These are phyloP conservation scores for Glossosoma conforme DNA, from an alignment of 1,140 invertebrate genomes.

Conservation along the genomic window DNA sequence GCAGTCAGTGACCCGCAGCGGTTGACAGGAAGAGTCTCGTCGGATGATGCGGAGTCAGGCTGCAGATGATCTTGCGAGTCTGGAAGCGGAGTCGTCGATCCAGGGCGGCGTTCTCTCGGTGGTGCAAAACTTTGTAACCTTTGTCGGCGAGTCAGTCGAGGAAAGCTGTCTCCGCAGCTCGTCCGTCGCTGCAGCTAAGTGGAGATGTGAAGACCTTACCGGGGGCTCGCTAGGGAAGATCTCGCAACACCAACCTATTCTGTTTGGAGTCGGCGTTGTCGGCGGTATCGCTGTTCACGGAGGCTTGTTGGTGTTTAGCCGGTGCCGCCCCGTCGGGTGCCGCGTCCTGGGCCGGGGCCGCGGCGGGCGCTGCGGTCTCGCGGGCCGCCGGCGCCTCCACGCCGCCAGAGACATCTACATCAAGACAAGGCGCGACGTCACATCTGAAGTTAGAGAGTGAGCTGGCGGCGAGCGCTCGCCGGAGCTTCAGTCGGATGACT, in stretches of 20 bases:
- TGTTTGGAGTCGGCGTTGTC: slow-evolving; percentile 17
- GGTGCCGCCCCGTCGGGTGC: neutral
- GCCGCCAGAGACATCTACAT: slow-evolving; percentile 31
- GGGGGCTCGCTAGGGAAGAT: slow-evolving; percentile 40
- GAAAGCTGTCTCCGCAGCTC: too few relatives aligned
- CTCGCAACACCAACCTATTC: slow-evolving; percentile 24
- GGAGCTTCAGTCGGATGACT: neutral
- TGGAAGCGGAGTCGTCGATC: neutral
- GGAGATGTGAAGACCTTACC: slow-evolving; percentile 36
- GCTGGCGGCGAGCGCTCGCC: neutral
- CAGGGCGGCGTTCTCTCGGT: slow-evolving; percentile 6
- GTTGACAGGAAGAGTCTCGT: too few relatives aligned
- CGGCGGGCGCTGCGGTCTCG: slow-evolving; percentile 9
- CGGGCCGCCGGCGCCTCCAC: slow-evolving; percentile 21
- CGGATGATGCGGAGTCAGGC: too few relatives aligned
- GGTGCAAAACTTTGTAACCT: slow-evolving; percentile 31
- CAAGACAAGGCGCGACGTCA: slow-evolving; percentile 30
- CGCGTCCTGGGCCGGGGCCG: slow-evolving; percentile 9
- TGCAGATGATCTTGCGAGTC: neutral
- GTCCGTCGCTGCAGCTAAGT: neutral
- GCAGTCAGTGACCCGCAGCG: too few relatives aligned
- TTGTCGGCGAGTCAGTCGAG: too few relatives aligned
- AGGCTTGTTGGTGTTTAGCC: neutral
- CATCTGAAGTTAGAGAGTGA: neutral
- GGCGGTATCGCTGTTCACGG: slow-evolving; percentile 6